Percentiles rank a stretch among this genome's conserved stretches.
Conservation (phyloP, 2,113 vertebrate species). For the Entomyzon cyanotis region DNA sequence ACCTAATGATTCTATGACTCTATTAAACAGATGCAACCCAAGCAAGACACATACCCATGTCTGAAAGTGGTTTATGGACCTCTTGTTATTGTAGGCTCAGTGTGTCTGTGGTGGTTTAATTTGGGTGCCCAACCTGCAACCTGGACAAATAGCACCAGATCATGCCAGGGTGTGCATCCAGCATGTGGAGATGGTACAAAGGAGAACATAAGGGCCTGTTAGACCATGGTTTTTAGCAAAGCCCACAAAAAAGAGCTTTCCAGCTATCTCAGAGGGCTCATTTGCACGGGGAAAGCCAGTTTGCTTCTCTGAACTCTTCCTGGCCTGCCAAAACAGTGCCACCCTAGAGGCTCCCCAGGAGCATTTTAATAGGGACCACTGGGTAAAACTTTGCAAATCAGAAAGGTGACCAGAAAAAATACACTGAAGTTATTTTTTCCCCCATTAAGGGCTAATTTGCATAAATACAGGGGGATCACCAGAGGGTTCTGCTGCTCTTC, state of each 20-base stretch:
- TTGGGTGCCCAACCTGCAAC: not conserved
- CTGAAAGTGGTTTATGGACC: not conserved
- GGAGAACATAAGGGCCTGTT: not conserved
- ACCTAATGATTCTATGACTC: not conserved
- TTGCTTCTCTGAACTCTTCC: not conserved
- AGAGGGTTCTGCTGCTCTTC: not conserved
- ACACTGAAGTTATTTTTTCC: not conserved
- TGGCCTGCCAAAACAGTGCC: not conserved
- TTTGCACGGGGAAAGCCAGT: not conserved
- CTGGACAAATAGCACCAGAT: not conserved
- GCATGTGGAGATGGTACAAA: not conserved
- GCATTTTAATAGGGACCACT: not conserved
- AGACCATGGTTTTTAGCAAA: not conserved
- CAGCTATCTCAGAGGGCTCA: not conserved
- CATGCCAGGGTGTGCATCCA: not conserved
- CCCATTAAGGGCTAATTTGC: not conserved
- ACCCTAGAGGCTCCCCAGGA: not conserved
- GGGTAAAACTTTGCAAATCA: not conserved
- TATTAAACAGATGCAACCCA: not conserved
- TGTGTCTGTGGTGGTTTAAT: not conserved
- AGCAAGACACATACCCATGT: not conserved
- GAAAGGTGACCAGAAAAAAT: not conserved
- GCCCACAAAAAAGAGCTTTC: slow-evolving; percentile 17
- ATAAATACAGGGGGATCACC: not conserved
- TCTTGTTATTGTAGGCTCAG: not conserved